Base-by-base conservation (phyloP, 2,888 invertebrate species). In the Rhamphomyia laevipes region DNA sequence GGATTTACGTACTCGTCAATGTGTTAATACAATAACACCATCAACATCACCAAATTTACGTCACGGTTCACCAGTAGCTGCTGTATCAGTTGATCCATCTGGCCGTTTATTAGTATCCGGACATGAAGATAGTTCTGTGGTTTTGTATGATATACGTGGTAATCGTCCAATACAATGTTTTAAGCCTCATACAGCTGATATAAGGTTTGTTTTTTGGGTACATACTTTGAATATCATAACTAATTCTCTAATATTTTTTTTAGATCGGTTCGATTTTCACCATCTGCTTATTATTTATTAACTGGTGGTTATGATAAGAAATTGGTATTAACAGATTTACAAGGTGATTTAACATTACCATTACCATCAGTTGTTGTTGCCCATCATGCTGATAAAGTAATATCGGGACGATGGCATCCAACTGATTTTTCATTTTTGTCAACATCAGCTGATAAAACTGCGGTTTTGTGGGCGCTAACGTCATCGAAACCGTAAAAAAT, bases 381-480 rank as follows among this genome's bases (percentile, higher is more conserved):
- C 10, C 86, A 92, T 54, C 95, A 96, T 64, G 82, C 85, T 52
- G 95, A 96, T 73, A 95, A 96, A 75, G 92, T 92, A 30, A 94
- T 95, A 60, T 93, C 94, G 38, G 93, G 90, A 48, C 81, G 93
- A 58, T 95, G 95, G 94, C 95, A 96, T 67, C 94, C 95, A 1
- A 81, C 85, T 51, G 94, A 95, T 67, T 92, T 95, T 72, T 89
- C 92, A 10, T 96, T 95, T 73, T 76, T 95, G 51, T 92, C 90
- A 50, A 91, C 94, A 9, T 90, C 91, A 49, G 95, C 95, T 5
- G 96, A 96, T 68, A 90, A 89, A 65, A 90, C 91, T 9, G 90
- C 90, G 46, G 86, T 88, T 1, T 77, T 94, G 18, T 96, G 95
- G 95, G 90, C 91, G 47, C 77, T 95, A 60, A 94, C 95, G 18